Base-by-base conservation (phyloP, 2,797 vertebrate species). In the Micropoecilia bifurca region DNA sequence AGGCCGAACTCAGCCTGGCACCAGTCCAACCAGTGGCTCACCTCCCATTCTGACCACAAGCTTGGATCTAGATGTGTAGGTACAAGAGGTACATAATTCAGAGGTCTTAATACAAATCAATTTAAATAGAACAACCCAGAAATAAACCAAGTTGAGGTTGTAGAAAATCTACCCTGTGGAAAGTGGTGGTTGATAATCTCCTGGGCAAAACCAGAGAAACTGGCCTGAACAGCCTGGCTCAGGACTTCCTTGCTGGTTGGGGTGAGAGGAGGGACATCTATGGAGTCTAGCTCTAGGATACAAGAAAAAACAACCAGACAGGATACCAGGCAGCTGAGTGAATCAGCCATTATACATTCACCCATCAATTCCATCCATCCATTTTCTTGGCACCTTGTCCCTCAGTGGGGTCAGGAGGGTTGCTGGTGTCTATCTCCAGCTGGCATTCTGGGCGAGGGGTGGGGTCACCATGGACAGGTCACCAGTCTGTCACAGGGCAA, bases 11-110 rank as follows among this genome's bases (percentile, higher is more conserved):
- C 93, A 3, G 79, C 77, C 88, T 90, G 93, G 80, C 94, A 95
- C 95, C 95, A 96, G 89, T 95, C 90, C 80, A 96, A 79, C 95
- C 95, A 96, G 86, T 93, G 90, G 82, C 87, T 92, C 63, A 95
- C 94, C 87, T 95, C 93, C 94, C 91, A 93, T 30, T 93, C 87
- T 0, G 94, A 93, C 94, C 95, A 95, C 86, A 93, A 2, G 8
- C 30, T 84, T 0, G 91, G 94, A 81, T 96, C 95, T 96, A 41
- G 33, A 83, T 14, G 78, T 0, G 71, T 0, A 8, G 5, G 41
- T 3, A 36, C 6, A 22, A 16, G 22, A 25, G 8, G 63, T 79
- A 0, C 71, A 20, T 14, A 33, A 55, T 22, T 14, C 2, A 57
- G 16, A 55, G 25, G 18, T 3, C 7, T 22, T 22, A 8, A 33